Evolutionary conservation across 2,888 invertebrate species (phyloP).

Genomic region (Torymus tubicola): DNA sequence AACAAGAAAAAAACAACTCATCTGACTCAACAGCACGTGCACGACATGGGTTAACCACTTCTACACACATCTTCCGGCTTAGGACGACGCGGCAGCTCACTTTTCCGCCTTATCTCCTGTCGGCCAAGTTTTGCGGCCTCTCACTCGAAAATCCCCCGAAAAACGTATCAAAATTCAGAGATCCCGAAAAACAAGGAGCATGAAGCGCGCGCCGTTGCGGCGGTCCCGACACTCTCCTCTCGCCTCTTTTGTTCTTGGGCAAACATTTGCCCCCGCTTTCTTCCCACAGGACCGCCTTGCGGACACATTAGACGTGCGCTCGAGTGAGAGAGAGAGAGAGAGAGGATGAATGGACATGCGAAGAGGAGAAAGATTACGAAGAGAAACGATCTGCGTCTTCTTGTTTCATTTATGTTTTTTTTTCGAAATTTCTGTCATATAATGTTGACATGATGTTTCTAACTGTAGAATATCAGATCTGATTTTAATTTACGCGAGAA

Average conservation of each 20-base stretch:
- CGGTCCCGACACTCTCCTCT: conserved; percentile 43
- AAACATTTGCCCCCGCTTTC: conserved; percentile 69
- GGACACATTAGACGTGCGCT: conserved; percentile 41
- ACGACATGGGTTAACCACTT: background rate
- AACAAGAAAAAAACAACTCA: no score
- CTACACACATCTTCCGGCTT: conserved; percentile 32
- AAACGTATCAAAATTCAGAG: conserved; percentile 70
- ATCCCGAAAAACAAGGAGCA: conserved; percentile 62
- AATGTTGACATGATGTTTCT: no score
- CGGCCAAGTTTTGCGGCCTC: background rate
- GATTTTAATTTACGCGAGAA: no score
- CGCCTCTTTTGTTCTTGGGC: conserved; percentile 65
- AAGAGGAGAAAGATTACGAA: background rate
- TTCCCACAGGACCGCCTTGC: conserved; percentile 47
- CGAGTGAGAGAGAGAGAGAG: conserved; percentile 25
- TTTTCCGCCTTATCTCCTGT: conserved; percentile 23
- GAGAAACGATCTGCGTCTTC: no score
- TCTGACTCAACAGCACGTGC: background rate
- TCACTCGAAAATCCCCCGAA: conserved; percentile 57
- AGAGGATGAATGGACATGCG: conserved; percentile 35
- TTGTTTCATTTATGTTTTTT: no score
- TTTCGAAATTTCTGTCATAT: no score
- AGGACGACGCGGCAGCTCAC: background rate
- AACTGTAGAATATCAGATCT: no score
- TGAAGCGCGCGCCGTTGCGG: conserved; percentile 55